phyloP scores from a whole-genome alignment of 2,888 invertebrate species.

The Himalopsyche tibetana region DNA sequence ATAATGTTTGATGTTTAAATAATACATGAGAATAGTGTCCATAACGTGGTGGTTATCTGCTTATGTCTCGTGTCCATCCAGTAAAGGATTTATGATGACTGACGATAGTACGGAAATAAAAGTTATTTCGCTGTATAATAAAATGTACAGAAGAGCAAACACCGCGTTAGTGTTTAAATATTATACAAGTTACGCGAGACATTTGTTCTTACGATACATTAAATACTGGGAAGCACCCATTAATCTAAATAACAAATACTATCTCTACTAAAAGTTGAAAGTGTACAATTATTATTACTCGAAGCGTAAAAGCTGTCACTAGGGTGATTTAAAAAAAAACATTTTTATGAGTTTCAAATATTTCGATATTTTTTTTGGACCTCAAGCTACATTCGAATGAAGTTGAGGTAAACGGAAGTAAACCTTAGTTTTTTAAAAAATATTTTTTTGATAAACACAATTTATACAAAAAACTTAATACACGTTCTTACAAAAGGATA shows the following conservation, averaged over 20 bases:
- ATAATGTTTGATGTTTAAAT: no score
- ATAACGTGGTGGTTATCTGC: no score
- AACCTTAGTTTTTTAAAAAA: no score
- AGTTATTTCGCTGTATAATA: conserved; percentile 23
- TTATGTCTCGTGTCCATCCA: not conserved
- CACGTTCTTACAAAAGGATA: no score
- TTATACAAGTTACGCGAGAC: conserved; percentile 53
- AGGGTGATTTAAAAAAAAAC: not conserved
- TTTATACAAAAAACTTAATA: no score
- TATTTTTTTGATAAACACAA: no score
- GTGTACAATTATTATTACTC: conserved; percentile 16
- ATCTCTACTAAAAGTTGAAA: conserved; percentile 31
- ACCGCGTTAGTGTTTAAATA: conserved; percentile 42
- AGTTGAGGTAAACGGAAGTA: no score
- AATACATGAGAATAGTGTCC: no score
- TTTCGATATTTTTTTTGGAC: no score
- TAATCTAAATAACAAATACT: conserved; percentile 45
- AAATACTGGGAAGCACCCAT: conserved; percentile 38
- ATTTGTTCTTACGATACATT: conserved; percentile 56
- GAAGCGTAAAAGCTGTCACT: not conserved
- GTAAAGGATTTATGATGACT: not conserved
- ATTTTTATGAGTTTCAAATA: no score
- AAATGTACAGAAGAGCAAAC: conserved; percentile 19
- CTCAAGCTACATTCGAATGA: no score
- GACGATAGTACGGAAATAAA: not conserved